phyloP scores from a whole-genome alignment of 2,888 invertebrate species.

The Spatulosminthurus flaviceps region DNA sequence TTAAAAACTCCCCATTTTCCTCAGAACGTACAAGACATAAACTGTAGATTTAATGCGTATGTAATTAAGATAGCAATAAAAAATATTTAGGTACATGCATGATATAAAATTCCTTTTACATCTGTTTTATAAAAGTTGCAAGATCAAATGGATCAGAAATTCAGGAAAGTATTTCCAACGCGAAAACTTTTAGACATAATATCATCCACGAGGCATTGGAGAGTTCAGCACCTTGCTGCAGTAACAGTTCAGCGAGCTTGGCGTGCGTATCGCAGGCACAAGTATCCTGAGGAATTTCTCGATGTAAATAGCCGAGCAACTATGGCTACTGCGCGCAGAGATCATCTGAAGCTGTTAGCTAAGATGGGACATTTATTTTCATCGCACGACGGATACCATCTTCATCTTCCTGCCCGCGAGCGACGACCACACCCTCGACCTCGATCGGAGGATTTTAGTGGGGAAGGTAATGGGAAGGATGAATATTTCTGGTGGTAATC shows the following conservation, averaged over 20 bases:
- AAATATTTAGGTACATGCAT: too few species aligned
- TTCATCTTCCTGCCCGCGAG: too few species aligned
- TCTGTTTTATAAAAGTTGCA: constrained; percentile 68
- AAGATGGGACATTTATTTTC: neutral
- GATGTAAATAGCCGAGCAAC: neutral
- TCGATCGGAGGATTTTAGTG: too few species aligned
- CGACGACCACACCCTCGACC: too few species aligned
- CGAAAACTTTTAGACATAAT: constrained; percentile 93
- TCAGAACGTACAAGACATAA: constrained; percentile 91
- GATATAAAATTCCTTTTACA: too few species aligned
- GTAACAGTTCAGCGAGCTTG: constrained; percentile 84
- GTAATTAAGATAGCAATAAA: too few species aligned
- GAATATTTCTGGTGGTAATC: too few species aligned
- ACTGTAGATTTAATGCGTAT: constrained; percentile 93
- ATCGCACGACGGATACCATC: neutral
- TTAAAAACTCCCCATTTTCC: neutral
- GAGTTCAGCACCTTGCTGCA: constrained; percentile 93
- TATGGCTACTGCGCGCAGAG: neutral
- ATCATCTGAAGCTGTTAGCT: neutral
- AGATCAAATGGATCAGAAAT: constrained; percentile 94
- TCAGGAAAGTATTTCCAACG: constrained; percentile 95
- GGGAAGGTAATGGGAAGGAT: too few species aligned
- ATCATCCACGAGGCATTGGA: constrained; percentile 94
- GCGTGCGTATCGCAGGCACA: constrained; percentile 71
- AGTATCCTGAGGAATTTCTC: constrained; percentile 27